phyloP scores from a whole-genome alignment of 1,140 invertebrate genomes.

The Brachystomella parvula region DNA sequence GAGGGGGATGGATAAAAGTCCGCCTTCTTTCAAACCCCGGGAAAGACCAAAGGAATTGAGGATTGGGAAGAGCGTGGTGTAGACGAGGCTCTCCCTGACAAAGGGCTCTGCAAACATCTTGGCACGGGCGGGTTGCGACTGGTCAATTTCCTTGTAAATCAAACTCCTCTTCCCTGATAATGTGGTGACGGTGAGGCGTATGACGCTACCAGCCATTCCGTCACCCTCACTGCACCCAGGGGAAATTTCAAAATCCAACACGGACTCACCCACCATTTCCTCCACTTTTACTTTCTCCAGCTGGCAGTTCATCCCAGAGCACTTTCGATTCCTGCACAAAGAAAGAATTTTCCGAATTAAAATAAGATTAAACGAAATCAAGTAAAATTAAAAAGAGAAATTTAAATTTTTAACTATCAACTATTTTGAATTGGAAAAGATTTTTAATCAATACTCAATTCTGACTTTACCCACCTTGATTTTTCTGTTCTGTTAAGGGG shows the following conservation, averaged over 20 bases:
- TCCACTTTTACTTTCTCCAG: background rate
- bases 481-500: no score
- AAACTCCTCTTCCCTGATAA: background rate
- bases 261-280: constrained; percentile 11
- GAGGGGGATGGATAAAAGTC: constrained; percentile 7
- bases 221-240: background rate
- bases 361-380: no score
- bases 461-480: no score
- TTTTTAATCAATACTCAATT: no score
- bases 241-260: constrained; percentile 13
- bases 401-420: no score
- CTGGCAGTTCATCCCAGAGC: background rate
- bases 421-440: no score
- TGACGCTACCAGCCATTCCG: background rate
- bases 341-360: no score
- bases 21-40: background rate
- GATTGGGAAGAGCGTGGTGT: background rate
- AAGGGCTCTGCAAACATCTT: background rate
- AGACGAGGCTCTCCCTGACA: background rate
- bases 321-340: no score
- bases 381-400: no score
- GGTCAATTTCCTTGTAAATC: background rate
- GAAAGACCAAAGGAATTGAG: background rate
- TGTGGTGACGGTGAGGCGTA: background rate
- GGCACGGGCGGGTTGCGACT: background rate